Conservation (phyloP, 2,113 vertebrate genomes). For the Danionella cerebrum region DNA sequence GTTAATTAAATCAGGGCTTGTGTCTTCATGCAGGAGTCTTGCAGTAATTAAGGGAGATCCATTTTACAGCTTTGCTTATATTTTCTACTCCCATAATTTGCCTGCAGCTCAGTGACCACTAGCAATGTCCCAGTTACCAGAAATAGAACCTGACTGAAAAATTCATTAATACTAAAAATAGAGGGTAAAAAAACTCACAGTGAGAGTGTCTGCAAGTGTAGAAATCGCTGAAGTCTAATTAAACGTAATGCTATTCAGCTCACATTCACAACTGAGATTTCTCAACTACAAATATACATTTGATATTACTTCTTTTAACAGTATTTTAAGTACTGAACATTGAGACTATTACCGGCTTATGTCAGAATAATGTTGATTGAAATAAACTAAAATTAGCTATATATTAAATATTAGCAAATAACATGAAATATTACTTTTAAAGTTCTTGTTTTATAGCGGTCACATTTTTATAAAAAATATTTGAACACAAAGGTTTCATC, state of each 20-base stretch:
- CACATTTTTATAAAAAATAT: too few species aligned
- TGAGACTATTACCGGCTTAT: too few species aligned
- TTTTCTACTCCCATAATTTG: slow-evolving; percentile 29
- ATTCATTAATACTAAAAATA: neutral
- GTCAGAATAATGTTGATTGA: too few species aligned
- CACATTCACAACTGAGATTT: neutral
- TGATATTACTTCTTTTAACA: too few species aligned
- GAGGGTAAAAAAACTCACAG: neutral
- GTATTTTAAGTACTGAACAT: too few species aligned
- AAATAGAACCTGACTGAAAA: slow-evolving; percentile 14
- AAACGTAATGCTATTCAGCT: neutral
- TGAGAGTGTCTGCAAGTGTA: neutral
- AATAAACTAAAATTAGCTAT: too few species aligned
- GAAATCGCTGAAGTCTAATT: neutral
- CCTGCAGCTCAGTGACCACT: neutral
- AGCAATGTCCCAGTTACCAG: slow-evolving; percentile 26
- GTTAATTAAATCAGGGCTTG: slow-evolving; percentile 59
- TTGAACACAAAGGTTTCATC: neutral
- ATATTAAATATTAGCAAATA: too few species aligned
- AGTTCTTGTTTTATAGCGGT: too few species aligned
- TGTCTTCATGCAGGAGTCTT: slow-evolving; percentile 56
- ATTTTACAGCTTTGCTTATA: slow-evolving; percentile 11
- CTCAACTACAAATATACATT: too few species aligned
- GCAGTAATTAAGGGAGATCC: slow-evolving; percentile 57
- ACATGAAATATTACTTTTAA: too few species aligned